These are phyloP conservation scores for Venustaconcha ellipsiformis DNA, from an alignment of 1,140 invertebrate species.

Conservation along the genomic window DNA sequence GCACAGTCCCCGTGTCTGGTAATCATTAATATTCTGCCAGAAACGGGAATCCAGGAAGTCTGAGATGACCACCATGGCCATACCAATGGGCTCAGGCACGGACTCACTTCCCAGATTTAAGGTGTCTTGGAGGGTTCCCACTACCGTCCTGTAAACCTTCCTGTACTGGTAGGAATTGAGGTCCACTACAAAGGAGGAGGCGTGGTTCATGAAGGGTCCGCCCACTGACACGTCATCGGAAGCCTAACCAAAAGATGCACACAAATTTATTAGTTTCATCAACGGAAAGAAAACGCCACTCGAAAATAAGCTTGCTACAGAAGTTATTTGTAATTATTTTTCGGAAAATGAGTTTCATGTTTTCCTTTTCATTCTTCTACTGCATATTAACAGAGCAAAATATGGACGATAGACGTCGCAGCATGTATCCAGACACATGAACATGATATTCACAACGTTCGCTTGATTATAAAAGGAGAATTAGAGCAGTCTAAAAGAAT, in stretches of 20 bases:
- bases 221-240: slow-evolving; percentile 23
- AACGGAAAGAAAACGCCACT: too few species aligned
- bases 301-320: too few species aligned
- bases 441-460: too few species aligned
- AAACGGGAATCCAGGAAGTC: slow-evolving; percentile 20
- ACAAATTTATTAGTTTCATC: too few species aligned
- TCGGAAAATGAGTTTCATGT: too few species aligned
- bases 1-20: slow-evolving; percentile 26
- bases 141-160: slow-evolving; percentile 13
- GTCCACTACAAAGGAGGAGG: slow-evolving; percentile 28
- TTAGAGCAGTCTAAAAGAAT: too few species aligned
- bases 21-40: slow-evolving; percentile 28
- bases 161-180: slow-evolving; percentile 19
- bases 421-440: too few species aligned
- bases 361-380: too few species aligned
- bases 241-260: background rate
- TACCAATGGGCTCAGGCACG: slow-evolving; percentile 27
- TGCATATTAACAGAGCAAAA: too few species aligned
- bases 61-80: slow-evolving; percentile 11
- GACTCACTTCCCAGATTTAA: slow-evolving; percentile 16
- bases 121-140: slow-evolving; percentile 19
- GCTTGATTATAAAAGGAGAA: too few species aligned
- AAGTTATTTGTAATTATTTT: too few species aligned
- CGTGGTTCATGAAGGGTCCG: slow-evolving; percentile 27
- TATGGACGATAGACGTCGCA: too few species aligned